Percentiles rank a stretch among this genome's conserved stretches.
These are phyloP conservation scores for Hofmannophila pseudospretella DNA, from an alignment of 2,888 invertebrate species.

Conservation along the genomic window DNA sequence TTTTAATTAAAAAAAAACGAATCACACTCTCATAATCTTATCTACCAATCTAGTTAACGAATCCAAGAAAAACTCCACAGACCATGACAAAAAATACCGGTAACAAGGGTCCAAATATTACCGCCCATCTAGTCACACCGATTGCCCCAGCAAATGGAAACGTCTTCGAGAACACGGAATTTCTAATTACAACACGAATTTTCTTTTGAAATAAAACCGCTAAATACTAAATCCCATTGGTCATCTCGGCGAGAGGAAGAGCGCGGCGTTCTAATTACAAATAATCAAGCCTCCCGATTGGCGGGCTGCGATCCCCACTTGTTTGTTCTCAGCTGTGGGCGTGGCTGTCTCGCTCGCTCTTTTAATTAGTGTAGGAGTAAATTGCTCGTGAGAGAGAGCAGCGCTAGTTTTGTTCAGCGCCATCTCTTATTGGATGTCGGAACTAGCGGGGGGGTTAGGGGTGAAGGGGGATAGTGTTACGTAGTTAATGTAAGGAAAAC, in stretches of 20 bases:
- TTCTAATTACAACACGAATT: slow-evolving; percentile 55
- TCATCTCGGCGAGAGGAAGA: slow-evolving; percentile 67
- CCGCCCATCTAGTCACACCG: slow-evolving; percentile 47
- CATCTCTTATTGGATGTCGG: slow-evolving; percentile 73
- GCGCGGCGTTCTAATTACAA: slow-evolving; percentile 74
- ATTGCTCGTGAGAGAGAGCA: slow-evolving; percentile 73
- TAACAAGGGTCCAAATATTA: slow-evolving; percentile 24
- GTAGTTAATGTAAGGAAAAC: slow-evolving; percentile 74
- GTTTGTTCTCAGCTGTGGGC: slow-evolving; percentile 72
- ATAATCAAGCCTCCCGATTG: slow-evolving; percentile 75
- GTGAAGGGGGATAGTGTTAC: slow-evolving; percentile 60
- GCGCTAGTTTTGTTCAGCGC: slow-evolving; percentile 60
- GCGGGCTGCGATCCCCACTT: slow-evolving; percentile 61
- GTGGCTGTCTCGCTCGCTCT: slow-evolving; percentile 72
- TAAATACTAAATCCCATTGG: slow-evolving; percentile 70
- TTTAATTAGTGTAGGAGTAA: slow-evolving; percentile 79
- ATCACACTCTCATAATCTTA: slow-evolving; percentile 3
- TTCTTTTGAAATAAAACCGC: slow-evolving; percentile 49
- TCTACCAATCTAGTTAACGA: slow-evolving; percentile 3
- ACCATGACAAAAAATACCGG: slow-evolving; percentile 28
- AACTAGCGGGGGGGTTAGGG: slow-evolving; percentile 51
- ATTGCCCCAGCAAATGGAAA: slow-evolving; percentile 51
- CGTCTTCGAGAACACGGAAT: slow-evolving; percentile 35
- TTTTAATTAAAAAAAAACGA: too few relatives aligned
- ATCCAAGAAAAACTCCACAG: slow-evolving; percentile 11